These are phyloP conservation scores for Conus canariensis DNA, from an alignment of 2,888 invertebrate genomes.

Conservation along the genomic window DNA sequence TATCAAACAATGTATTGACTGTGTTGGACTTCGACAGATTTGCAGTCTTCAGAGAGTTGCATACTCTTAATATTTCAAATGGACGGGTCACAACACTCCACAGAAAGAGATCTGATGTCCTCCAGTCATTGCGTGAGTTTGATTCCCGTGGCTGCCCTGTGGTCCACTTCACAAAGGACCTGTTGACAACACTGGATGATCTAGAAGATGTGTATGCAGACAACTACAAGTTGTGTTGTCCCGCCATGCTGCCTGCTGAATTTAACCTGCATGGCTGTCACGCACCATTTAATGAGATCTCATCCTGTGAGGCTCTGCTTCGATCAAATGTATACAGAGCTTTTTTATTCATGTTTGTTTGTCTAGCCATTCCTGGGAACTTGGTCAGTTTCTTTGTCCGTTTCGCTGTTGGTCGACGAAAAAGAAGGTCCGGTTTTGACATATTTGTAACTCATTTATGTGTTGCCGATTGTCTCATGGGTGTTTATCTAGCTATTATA, in stretches of 20 bases:
- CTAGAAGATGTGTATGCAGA: not conserved
- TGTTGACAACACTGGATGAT: not conserved
- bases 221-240: slow-evolving; percentile 31
- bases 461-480: slow-evolving; percentile 54
- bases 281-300: slow-evolving; percentile 53
- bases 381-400: slow-evolving; percentile 49
- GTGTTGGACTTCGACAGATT: not conserved
- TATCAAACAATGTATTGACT: not conserved
- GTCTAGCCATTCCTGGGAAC: slow-evolving; percentile 54
- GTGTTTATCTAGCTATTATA: slow-evolving; percentile 57
- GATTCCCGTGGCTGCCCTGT: slow-evolving; percentile 4
- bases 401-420: slow-evolving; percentile 56
- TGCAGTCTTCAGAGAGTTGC: not conserved
- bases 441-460: slow-evolving; percentile 40
- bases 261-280: slow-evolving; percentile 34
- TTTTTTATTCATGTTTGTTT: slow-evolving; percentile 54
- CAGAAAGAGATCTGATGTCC: not conserved
- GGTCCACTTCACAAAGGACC: not conserved
- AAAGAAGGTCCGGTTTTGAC: slow-evolving; percentile 14
- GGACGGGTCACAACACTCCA: not conserved
- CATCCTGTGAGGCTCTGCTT: slow-evolving; percentile 60
- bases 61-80: not conserved
- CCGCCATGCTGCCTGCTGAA: not conserved
- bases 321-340: slow-evolving; percentile 48
- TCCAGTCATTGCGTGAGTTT: not conserved